These are phyloP conservation scores for Poicephalus meyeri DNA, from an alignment of 2,113 vertebrate genomes.

Conservation along the genomic window DNA sequence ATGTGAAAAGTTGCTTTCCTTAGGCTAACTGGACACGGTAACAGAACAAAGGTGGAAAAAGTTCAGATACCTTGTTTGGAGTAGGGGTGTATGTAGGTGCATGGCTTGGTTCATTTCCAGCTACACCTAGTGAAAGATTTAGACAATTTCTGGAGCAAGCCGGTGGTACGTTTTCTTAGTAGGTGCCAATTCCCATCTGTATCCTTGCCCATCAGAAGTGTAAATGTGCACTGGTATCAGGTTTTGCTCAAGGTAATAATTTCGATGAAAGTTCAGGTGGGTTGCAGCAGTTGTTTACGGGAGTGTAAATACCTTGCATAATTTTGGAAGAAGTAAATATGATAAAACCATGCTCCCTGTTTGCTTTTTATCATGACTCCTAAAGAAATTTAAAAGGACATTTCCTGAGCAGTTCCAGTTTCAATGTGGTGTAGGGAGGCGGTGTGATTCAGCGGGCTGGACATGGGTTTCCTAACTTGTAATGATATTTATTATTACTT, in stretches of 20 bases:
- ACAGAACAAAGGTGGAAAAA: neutral
- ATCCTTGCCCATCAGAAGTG: neutral
- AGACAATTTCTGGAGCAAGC: neutral
- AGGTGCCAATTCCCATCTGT: neutral
- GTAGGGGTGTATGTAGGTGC: neutral
- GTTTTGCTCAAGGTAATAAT: neutral
- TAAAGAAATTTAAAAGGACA: slow-evolving; percentile 38
- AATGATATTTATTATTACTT: slow-evolving; percentile 9
- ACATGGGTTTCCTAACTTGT: neutral
- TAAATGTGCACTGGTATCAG: neutral
- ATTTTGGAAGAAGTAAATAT: slow-evolving; percentile 7
- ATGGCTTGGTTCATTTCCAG: neutral
- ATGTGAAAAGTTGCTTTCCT: neutral
- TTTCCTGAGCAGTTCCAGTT: neutral
- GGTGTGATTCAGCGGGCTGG: neutral
- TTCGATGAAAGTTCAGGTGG: neutral
- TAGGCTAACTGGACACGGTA: neutral
- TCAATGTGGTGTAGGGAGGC: slow-evolving; percentile 35
- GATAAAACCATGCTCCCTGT: slow-evolving; percentile 13
- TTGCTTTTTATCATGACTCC: slow-evolving; percentile 35
- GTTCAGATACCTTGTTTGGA: neutral
- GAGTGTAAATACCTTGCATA: neutral
- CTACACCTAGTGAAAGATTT: neutral
- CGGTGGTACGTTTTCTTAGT: neutral
- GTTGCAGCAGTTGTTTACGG: slow-evolving; percentile 11